phyloP scores from a whole-genome alignment of 2,113 vertebrate species.

The Neotragus moschatus region DNA sequence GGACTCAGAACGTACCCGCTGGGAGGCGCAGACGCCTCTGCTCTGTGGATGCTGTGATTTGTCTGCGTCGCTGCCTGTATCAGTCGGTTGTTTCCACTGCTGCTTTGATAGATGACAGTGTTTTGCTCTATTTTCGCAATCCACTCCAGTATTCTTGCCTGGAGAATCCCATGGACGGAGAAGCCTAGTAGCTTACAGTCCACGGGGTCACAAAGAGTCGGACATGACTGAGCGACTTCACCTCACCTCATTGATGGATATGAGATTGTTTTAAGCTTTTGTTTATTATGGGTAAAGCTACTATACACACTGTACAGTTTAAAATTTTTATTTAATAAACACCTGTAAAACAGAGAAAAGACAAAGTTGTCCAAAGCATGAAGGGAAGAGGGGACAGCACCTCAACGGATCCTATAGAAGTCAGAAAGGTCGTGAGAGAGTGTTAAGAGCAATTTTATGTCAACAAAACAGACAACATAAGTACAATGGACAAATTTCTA shows the following conservation, averaged over 20 bases:
- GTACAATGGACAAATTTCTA: not conserved
- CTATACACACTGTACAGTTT: not conserved
- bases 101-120: not conserved
- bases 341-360: not conserved
- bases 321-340: not conserved
- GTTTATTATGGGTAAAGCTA: not conserved
- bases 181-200: too few species aligned
- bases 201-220: too few species aligned
- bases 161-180: too few species aligned
- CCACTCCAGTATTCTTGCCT: too few species aligned
- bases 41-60: not conserved
- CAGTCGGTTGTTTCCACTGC: not conserved
- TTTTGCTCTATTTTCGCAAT: not conserved
- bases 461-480: not conserved
- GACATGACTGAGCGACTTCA: too few species aligned
- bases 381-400: not conserved
- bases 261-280: not conserved
- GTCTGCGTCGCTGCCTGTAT: not conserved
- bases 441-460: not conserved
- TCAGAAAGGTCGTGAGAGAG: not conserved
- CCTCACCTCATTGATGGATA: not conserved
- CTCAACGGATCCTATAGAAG: not conserved
- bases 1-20: not conserved
- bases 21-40: not conserved
- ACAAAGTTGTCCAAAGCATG: not conserved